Percentiles rank a stretch among this genome's conserved stretches.
These are phyloP conservation scores for Aphodius granarius DNA, from an alignment of 2,888 invertebrate genomes.

Conservation along the genomic window DNA sequence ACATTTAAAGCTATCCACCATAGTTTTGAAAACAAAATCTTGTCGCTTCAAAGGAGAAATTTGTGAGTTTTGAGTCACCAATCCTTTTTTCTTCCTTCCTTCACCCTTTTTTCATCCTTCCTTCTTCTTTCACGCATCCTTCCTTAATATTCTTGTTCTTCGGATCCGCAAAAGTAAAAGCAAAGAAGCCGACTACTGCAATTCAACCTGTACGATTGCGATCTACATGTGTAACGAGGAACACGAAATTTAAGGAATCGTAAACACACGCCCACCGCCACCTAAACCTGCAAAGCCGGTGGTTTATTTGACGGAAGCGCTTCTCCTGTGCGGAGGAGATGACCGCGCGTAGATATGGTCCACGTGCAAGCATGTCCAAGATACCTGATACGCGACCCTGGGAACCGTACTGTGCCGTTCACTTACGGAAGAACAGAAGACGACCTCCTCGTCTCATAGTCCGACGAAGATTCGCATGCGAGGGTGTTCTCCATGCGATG, in stretches of 20 bases:
- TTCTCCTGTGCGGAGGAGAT: constrained; percentile 34
- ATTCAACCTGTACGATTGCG: neutral
- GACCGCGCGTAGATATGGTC: constrained; percentile 45
- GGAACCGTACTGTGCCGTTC: constrained; percentile 36
- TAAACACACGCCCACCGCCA: neutral
- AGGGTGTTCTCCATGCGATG: constrained; percentile 4
- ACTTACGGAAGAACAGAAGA: constrained; percentile 32
- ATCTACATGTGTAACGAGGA: neutral
- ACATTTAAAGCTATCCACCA: too few species aligned
- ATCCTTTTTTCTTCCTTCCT: too few species aligned
- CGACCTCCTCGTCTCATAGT: neutral
- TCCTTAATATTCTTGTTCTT: too few species aligned
- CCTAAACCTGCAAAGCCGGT: neutral
- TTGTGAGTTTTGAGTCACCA: too few species aligned
- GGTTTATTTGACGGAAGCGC: neutral
- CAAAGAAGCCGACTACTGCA: neutral
- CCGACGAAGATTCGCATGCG: constrained; percentile 8
- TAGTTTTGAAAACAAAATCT: too few species aligned
- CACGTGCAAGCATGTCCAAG: constrained; percentile 52
- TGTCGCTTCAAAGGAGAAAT: too few species aligned
- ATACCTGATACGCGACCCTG: constrained; percentile 38
- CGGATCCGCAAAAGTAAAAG: neutral
- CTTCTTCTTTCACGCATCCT: too few species aligned
- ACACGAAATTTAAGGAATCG: neutral
- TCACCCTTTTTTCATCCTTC: too few species aligned